These are phyloP conservation scores for Bagarius yarrelli DNA, from an alignment of 2,113 vertebrate species.

Conservation along the genomic window DNA sequence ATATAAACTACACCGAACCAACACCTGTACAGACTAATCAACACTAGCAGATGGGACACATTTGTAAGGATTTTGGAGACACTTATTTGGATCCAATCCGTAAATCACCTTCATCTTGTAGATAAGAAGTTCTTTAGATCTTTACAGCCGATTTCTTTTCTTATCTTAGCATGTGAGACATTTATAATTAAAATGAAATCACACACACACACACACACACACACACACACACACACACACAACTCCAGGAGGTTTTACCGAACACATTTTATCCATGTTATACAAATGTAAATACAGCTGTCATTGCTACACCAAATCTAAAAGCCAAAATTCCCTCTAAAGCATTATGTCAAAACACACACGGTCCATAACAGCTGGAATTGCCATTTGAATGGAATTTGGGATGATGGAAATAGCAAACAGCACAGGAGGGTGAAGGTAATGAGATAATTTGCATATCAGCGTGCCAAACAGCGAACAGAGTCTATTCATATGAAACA, in stretches of 20 bases:
- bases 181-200: not conserved
- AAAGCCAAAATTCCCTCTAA: not conserved
- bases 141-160: not conserved
- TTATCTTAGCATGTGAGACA: not conserved
- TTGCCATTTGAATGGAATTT: conserved; percentile 11
- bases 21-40: not conserved
- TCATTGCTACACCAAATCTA: not conserved
- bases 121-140: not conserved
- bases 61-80: not conserved
- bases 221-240: too few species aligned
- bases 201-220: not conserved
- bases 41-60: not conserved
- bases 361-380: not conserved
- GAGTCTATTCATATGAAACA: not conserved
- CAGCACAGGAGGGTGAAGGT: not conserved
- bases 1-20: not conserved
- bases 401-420: conserved; percentile 6
- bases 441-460: conserved; percentile 2
- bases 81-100: not conserved
- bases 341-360: not conserved
- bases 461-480: not conserved
- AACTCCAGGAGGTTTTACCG: not conserved
- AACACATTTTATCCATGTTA: not conserved
- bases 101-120: conserved; percentile 3
- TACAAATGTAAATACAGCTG: conserved; percentile 12